These are phyloP conservation scores for Thumatha senex DNA, from an alignment of 2,888 invertebrate species.

Conservation along the genomic window DNA sequence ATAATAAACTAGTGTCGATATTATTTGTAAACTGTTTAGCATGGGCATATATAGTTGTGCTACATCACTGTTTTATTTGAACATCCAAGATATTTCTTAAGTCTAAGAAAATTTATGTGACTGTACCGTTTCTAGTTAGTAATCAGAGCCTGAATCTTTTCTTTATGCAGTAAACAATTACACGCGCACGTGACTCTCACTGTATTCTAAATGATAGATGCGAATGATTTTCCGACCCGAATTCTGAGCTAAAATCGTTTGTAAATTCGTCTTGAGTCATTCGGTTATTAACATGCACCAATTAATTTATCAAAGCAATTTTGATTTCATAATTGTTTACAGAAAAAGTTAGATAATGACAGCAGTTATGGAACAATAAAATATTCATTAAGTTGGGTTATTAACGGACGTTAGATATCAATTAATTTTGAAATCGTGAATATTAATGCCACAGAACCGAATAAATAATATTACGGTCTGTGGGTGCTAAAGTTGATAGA, in stretches of 20 bases:
- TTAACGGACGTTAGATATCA: constrained; percentile 9
- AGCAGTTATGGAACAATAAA: constrained; percentile 22
- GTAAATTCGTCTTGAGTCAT: constrained; percentile 30
- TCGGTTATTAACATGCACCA: constrained; percentile 29
- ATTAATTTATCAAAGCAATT: constrained; percentile 29
- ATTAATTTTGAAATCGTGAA: constrained; percentile 20
- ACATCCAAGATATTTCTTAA: no score
- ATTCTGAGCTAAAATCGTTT: constrained; percentile 27
- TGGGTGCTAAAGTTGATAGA: no score
- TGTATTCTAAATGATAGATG: constrained; percentile 15
- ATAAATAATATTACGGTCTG: no score
- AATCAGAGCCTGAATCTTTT: not conserved
- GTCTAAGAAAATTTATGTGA: not conserved
- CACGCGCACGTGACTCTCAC: constrained; percentile 10
- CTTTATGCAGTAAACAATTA: not conserved
- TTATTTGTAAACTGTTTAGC: no score
- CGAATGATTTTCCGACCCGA: constrained; percentile 21
- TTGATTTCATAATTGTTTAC: constrained; percentile 21
- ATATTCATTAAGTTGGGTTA: constrained; percentile 18
- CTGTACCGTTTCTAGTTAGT: not conserved
- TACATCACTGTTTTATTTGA: no score
- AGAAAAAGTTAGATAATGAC: constrained; percentile 19
- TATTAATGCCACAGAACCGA: constrained; percentile 3
- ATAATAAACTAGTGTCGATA: no score
- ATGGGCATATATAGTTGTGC: no score